Evolutionary conservation across 1,140 invertebrate genomes (phyloP), one percentile per base, ranked within the genome.

Genomic region (Drosophila melanica): DNA sequence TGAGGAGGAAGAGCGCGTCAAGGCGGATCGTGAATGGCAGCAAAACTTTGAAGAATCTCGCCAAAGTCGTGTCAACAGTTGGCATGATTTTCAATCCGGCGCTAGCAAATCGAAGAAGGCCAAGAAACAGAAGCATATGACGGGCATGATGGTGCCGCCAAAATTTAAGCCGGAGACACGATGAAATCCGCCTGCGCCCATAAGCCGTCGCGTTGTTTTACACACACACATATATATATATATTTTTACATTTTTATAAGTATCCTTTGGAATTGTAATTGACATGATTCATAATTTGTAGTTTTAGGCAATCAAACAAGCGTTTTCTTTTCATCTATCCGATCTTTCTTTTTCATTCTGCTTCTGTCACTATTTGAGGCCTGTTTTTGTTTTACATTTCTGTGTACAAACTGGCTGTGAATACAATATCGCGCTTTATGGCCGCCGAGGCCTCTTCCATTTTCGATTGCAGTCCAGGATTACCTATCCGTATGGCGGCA

Each of bases 21-120:
- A 97, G 58, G 92, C 96, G 51, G 96, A 98, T 86, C 96, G 97
- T 81, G 98, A 99, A 92, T 99, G 98, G 98, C 96, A 98, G 70
- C 98, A 98, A 90, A 99, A 99, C 93, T 99, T 98, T 94, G 98
- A 99, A 95, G 98, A 98, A 93, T 98, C 97, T 50, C 94, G 98
- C 77, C 97, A 98, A 93, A 98, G 96, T 58, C 93, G 98, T 76
- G 98, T 99, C 0, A 96, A 98, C 62, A 99, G 97, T 92, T 99
- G 98, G 98, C 97, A 99, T 91, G 96, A 94, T 44, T 99, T 99
- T 92, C 96, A 98, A 91, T 96, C 95, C 33, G 95, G 94, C 48
- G 94, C 94, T 79, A 94, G 93, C 60, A 94, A 93, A 68, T 94
- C 94, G 65, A 94, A 94, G 71, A 96, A 96, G 87, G 94, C 94